Evolutionary conservation across 2,797 vertebrate species (phyloP).

Genomic region (Syncerus caffer): DNA sequence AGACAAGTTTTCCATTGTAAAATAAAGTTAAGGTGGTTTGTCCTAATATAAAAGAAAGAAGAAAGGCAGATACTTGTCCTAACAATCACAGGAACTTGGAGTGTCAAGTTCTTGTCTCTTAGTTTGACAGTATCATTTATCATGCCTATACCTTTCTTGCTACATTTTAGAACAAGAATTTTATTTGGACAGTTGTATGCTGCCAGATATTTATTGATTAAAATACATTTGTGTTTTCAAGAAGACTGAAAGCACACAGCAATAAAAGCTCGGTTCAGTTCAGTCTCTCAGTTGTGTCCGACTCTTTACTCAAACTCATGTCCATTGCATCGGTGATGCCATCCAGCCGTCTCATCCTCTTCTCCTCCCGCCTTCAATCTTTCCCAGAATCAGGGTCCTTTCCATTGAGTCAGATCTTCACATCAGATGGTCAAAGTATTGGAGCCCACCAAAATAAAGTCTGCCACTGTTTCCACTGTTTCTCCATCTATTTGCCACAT

Average conservation of each 20-base stretch:
- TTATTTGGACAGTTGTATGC: background rate
- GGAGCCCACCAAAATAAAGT: background rate
- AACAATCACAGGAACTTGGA: background rate
- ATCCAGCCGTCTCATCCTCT: background rate
- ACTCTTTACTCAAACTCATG: background rate
- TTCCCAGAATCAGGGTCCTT: background rate
- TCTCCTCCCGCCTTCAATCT: accelerated
- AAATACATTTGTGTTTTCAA: conserved; percentile 3
- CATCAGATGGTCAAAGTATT: background rate
- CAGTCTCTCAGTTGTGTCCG: background rate
- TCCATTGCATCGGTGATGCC: background rate
- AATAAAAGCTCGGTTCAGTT: background rate
- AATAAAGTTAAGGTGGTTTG: conserved; percentile 59
- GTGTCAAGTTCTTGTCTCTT: background rate
- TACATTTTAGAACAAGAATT: background rate
- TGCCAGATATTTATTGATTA: background rate
- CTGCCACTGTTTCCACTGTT: background rate
- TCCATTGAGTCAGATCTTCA: background rate
- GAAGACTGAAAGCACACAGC: background rate
- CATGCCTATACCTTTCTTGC: background rate
- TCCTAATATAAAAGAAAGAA: conserved; percentile 60
- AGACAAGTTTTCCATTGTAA: conserved; percentile 66
- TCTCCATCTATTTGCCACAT: background rate
- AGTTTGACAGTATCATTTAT: background rate
- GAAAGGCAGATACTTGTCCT: background rate